These are phyloP conservation scores for Listronotus oregonensis DNA, from an alignment of 1,140 invertebrate genomes.

Conservation along the genomic window DNA sequence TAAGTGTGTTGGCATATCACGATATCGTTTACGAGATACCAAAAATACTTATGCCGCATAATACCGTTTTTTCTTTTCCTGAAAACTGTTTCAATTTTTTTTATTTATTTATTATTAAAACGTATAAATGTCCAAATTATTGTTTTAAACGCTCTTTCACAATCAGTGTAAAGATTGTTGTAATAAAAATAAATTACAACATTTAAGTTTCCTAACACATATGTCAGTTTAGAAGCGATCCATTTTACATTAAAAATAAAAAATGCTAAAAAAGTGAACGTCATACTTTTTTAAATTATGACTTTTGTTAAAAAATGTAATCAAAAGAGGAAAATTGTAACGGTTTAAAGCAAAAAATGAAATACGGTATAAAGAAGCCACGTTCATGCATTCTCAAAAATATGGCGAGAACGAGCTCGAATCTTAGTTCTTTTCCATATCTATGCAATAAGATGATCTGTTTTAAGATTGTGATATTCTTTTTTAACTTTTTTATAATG, in stretches of 20 bases:
- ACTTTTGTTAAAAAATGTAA: conserved; percentile 1
- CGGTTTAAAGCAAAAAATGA: conserved; percentile 10
- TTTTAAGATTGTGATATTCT: conserved; percentile 45
- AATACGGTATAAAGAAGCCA: conserved; percentile 19
- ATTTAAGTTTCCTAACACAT: too few relatives aligned
- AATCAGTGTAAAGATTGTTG: too few relatives aligned
- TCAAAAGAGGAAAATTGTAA: background rate
- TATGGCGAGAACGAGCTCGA: conserved; percentile 12
- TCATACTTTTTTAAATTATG: background rate
- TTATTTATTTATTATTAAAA: too few relatives aligned
- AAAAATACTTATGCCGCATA: background rate
- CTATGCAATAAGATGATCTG: conserved; percentile 43
- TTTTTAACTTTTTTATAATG: conserved; percentile 34
- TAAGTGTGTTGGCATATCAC: conserved; percentile 53
- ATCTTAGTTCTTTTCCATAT: conserved; percentile 28
- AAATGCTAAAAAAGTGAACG: background rate
- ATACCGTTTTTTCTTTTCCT: background rate
- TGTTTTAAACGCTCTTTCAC: too few relatives aligned
- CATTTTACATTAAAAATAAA: too few relatives aligned
- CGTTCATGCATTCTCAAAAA: conserved; percentile 20
- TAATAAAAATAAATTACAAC: too few relatives aligned
- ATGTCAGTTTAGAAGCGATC: too few relatives aligned
- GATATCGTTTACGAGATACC: conserved; percentile 13
- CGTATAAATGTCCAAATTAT: too few relatives aligned
- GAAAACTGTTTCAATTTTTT: background rate